phyloP scores from a whole-genome alignment of 2,797 vertebrate species.

The Labroides dimidiatus region DNA sequence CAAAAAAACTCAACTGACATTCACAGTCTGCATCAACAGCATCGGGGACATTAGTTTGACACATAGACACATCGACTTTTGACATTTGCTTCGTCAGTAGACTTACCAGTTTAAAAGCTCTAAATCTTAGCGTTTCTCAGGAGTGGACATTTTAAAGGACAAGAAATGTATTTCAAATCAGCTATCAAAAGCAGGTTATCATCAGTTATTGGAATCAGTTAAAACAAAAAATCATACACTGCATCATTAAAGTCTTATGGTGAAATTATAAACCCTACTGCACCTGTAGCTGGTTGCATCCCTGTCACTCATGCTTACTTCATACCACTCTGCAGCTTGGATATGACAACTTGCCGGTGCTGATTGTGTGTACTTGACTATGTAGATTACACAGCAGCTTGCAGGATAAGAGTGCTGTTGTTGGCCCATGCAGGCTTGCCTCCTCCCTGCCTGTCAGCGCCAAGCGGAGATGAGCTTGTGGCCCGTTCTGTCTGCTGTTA shows the following conservation, averaged over 20 bases:
- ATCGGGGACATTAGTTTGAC: too few species aligned
- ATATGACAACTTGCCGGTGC: constrained; percentile 66
- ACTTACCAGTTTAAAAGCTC: too few species aligned
- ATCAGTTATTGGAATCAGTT: too few species aligned
- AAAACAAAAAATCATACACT: neutral
- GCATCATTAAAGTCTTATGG: neutral
- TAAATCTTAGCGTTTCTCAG: too few species aligned
- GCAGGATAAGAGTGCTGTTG: constrained; percentile 74
- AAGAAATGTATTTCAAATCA: too few species aligned
- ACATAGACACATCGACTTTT: too few species aligned
- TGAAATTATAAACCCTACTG: constrained; percentile 8
- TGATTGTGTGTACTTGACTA: constrained; percentile 76
- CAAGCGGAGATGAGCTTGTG: constrained; percentile 77
- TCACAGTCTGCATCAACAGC: too few species aligned
- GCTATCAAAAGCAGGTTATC: too few species aligned
- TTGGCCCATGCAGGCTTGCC: constrained; percentile 65
- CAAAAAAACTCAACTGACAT: too few species aligned
- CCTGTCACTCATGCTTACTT: constrained; percentile 59
- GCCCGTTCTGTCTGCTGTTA: constrained; percentile 81
- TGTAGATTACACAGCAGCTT: constrained; percentile 76
- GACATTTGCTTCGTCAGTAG: too few species aligned
- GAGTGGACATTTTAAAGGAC: too few species aligned
- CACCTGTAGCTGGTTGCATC: constrained; percentile 59
- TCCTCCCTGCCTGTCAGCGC: constrained; percentile 78
- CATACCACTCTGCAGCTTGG: constrained; percentile 49